Evolutionary conservation across 2,888 invertebrate genomes (phyloP).

Genomic region (Papilio elwesi): DNA sequence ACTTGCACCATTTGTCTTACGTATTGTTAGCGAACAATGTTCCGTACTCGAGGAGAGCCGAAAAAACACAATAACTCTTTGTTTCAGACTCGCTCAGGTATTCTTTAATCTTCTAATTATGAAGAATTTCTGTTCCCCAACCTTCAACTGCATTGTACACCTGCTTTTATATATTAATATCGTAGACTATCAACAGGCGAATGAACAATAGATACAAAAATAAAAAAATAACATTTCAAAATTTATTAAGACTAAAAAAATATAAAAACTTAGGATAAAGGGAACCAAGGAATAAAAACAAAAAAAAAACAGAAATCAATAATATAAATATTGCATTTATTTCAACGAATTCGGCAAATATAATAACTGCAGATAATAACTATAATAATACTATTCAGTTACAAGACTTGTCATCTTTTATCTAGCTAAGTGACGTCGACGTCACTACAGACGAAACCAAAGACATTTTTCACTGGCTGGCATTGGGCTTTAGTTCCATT

Average conservation of each 20-base stretch:
- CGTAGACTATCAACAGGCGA: constrained; percentile 47
- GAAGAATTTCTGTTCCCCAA: constrained; percentile 50
- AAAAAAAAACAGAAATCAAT: constrained; percentile 81
- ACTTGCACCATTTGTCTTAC: constrained; percentile 46
- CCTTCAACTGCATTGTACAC: constrained; percentile 60
- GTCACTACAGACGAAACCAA: constrained; percentile 60
- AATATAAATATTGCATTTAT: constrained; percentile 85
- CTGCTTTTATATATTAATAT: constrained; percentile 58
- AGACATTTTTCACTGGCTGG: constrained; percentile 76
- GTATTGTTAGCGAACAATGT: constrained; percentile 46
- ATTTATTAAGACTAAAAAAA: constrained; percentile 50
- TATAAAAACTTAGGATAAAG: constrained; percentile 71
- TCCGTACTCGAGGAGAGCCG: constrained; percentile 46
- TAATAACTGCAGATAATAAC: constrained; percentile 83
- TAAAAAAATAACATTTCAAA: constrained; percentile 35
- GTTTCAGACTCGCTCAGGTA: constrained; percentile 70
- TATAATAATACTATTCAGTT: constrained; percentile 83
- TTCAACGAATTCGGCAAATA: constrained; percentile 84
- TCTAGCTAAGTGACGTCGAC: constrained; percentile 51
- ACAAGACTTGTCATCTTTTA: constrained; percentile 75
- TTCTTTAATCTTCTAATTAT: constrained; percentile 41
- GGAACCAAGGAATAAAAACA: constrained; percentile 75
- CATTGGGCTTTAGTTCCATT: constrained; percentile 75
- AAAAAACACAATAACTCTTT: constrained; percentile 61
- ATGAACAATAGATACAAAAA: constrained; percentile 43